These are phyloP conservation scores for Palythoa grandiflora DNA, from an alignment of 92 coral and sea anemone species.

Conservation along the genomic window DNA sequence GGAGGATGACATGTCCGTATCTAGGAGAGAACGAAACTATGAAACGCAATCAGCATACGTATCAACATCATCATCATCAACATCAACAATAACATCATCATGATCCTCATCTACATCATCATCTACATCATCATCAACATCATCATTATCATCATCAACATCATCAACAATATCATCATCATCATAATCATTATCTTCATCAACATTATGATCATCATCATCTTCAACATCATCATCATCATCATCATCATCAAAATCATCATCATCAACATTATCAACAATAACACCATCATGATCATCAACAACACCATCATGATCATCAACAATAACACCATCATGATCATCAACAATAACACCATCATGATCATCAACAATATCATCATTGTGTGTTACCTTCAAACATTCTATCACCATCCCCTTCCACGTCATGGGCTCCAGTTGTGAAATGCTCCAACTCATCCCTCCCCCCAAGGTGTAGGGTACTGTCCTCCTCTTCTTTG, in stretches of 20 bases:
- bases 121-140: background rate
- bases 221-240: background rate
- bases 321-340: background rate
- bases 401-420: conserved; percentile 79
- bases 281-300: background rate
- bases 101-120: background rate
- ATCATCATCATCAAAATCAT: background rate
- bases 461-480: conserved; percentile 37
- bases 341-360: background rate
- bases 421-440: conserved; percentile 64
- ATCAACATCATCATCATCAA: background rate
- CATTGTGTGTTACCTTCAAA: conserved; percentile 74
- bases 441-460: conserved; percentile 59
- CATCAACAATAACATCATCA: background rate
- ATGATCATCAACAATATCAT: background rate
- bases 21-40: conserved; percentile 24
- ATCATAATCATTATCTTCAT: too few species aligned
- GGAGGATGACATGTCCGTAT: conserved; percentile 47
- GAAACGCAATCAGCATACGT: background rate
- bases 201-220: background rate
- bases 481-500: conserved; percentile 46
- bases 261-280: background rate
- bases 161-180: background rate
- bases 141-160: background rate
- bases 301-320: background rate